Base-by-base conservation (phyloP, 2,888 invertebrate species). In the Blera fallax region DNA sequence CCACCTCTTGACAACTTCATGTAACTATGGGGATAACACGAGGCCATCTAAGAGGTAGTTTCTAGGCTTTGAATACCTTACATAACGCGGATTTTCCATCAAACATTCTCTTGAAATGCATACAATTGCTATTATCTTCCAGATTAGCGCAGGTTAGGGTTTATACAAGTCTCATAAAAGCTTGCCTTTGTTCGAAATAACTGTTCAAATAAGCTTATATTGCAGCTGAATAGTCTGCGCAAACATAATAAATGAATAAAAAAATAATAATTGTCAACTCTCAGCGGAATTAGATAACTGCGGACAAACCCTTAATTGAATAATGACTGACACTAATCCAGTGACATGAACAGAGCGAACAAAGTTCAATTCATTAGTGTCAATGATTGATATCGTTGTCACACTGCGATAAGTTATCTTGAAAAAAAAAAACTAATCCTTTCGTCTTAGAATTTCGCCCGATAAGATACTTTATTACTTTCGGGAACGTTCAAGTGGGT, bases 221-320 rank as follows among this genome's bases (percentile, higher is more conserved):
- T 24, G 24, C 24, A 24, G 4, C 2, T 24, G 24, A 18, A 48
- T 24, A 10, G 18, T 29, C 24, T 43, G 43, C 58, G 34, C 34
- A 16, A 62, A 29, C 29, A 11, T 18, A 18, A 67, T 24, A 45
- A 24, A 56, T n/a, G 3, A 11, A 56, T 69, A 43, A 16, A 34
- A 14, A n/a, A 32, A 16, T 11, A 18, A 14, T 21, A 43, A 18
- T 8, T 50, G 27, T 27, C 40, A 37, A 18, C 58, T 37, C 27
- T 27, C 24, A 16, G 14, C 27, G 18, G 4, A 14, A 52, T 62
- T 14, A 54, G 54, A 52, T 64, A 64, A 32, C 29, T 11, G 52
- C 45, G 65, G 76, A 34, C n/a, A 58, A 45, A 58, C 48, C 76
- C n/a, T 27, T 67, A 67, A 72, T 64, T 76, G 65, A 79, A 48